phyloP scores from a whole-genome alignment of 2,113 vertebrate genomes.

The Dicrurus megarhynchus region DNA sequence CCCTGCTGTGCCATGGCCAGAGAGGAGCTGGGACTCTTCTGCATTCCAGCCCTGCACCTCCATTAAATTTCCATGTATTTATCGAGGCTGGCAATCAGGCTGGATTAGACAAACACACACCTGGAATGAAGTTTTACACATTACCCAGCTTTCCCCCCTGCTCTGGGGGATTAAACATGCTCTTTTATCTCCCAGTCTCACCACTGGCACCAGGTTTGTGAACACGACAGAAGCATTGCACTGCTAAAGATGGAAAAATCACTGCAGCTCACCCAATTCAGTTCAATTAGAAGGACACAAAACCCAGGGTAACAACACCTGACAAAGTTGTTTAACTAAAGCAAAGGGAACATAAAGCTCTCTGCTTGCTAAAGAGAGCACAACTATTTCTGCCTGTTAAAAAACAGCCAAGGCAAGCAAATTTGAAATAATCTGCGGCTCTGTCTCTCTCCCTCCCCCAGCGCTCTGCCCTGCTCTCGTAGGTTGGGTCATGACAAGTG shows the following conservation, averaged over 20 bases:
- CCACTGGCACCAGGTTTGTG: background rate
- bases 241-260: background rate
- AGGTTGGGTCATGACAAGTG: constrained; percentile 37
- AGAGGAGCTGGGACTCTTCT: background rate
- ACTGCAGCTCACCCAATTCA: background rate
- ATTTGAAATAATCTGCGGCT: background rate
- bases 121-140: background rate
- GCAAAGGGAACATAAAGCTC: background rate
- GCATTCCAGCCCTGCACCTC: background rate
- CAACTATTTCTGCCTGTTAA: background rate
- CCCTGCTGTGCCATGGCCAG: fast-evolving
- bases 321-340: background rate
- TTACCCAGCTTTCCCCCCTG: background rate
- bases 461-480: background rate
- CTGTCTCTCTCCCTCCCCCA: background rate
- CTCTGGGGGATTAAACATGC: background rate
- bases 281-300: background rate
- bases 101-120: background rate
- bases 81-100: fast-evolving
- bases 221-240: fast-evolving
- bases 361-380: background rate
- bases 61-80: fast-evolving
- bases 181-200: background rate
- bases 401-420: constrained; percentile 7
- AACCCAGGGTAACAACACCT: background rate